Base-by-base conservation (phyloP, 2,888 invertebrate genomes). In the Drosophila infuscata region DNA sequence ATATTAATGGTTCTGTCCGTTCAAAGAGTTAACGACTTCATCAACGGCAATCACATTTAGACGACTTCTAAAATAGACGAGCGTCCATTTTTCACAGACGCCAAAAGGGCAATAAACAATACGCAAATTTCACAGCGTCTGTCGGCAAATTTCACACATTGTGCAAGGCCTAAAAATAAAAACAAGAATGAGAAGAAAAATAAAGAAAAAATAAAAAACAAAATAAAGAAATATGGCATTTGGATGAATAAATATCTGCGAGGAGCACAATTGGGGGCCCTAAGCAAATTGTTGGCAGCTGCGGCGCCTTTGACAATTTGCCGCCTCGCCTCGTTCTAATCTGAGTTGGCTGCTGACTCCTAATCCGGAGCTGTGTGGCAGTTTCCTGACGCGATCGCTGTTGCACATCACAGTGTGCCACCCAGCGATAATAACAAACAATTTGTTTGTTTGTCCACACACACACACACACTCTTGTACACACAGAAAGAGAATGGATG, bases 401-500 rank as follows among this genome's bases (percentile, higher is more conserved):
- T 56, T 20, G 20, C 53, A 59, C 71, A 70, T 52, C 12, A 20
- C 35, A 9, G 3, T 56, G 56, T 77, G 87, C 87, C 87, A 87
- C 87, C 87, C 87, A 87, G 73, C 79, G 89, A 83, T 84, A 89
- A 84, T 83, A 87, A 87, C 87, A 87, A 87, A 89, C 87, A 89
- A 87, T 89, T 87, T 89, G 89, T 87, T 89, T 87, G 87, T 88
- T 87, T 78, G 73, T 87, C 76, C 71, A 62, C 61, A 46, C 64
- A 64, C 71, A 54, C 53, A 64, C 70, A 49, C 59, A 64, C 5
- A 49, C 11, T 49, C 51, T 61, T 51, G 2, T 25, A 58, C 49
- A 52, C 53, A 41, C 43, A 49, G 53, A 49, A 30, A 51, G 51
- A 29, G 43, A 36, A 20, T 32, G 36, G 41, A 51, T 35, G 59